phyloP scores from a whole-genome alignment of 2,113 vertebrate species.

The Cnemophilus loriae region DNA sequence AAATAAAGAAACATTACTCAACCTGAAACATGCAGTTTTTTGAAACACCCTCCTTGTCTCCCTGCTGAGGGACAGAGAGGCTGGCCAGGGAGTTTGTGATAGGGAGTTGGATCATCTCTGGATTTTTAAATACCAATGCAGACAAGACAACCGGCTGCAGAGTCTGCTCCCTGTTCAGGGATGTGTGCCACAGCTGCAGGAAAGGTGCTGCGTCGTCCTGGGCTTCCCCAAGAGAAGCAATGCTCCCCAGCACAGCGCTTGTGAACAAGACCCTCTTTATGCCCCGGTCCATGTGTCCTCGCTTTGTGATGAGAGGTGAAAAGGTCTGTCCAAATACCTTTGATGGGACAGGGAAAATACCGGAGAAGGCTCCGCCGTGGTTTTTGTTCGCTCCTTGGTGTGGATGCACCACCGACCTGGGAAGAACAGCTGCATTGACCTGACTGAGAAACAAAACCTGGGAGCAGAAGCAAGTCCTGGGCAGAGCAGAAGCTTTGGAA shows the following conservation, averaged over 20 bases:
- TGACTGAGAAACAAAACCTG: not conserved
- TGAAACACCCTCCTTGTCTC: fast-evolving
- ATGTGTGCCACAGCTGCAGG: not conserved
- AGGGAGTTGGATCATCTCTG: not conserved
- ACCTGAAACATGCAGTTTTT: not conserved
- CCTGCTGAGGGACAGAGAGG: not conserved
- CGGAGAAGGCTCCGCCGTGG: fast-evolving
- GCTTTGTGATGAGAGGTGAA: not conserved
- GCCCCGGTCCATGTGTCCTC: not conserved
- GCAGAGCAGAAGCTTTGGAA: not conserved
- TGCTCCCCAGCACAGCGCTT: not conserved
- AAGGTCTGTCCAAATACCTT: not conserved
- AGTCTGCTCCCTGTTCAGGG: not conserved
- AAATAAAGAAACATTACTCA: not conserved
- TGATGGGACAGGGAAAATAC: not conserved
- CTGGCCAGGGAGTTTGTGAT: not conserved
- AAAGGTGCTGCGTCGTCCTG: not conserved
- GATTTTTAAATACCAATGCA: fast-evolving
- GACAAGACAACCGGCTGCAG: not conserved
- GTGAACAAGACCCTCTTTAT: not conserved
- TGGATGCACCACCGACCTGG: not conserved
- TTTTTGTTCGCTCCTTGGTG: not conserved
- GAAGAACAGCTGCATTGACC: not conserved
- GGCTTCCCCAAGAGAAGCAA: not conserved
- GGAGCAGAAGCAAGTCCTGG: not conserved